Base-by-base conservation (phyloP, 2,797 vertebrate species). In the Lerista edwardsae region DNA sequence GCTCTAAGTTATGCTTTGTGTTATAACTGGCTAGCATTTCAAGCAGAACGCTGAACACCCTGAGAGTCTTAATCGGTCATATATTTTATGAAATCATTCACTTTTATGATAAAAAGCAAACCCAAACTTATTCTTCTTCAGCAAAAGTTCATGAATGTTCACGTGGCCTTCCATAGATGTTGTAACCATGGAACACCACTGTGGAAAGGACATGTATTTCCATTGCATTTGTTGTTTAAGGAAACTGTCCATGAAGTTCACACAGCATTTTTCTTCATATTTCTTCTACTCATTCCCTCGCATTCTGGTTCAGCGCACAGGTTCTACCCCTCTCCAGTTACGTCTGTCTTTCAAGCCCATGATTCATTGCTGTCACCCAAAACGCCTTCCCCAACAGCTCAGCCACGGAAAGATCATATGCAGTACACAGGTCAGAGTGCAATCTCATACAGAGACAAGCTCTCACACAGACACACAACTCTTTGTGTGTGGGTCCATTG, bases 51-150 rank as follows among this genome's bases (percentile, higher is more conserved):
- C 67, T 82, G 65, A 89, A 75, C 55, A 78, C 36, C 83, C 61
- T 57, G 71, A 89, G 92, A 90, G 82, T 65, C 88, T 87, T 89
- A 88, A 89, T 85, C 57, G 80, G 77, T 31, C 69, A 83, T 69
- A 12, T 87, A 61, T 72, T 75, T 80, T 81, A 73, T 82, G 86
- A 83, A 88, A 79, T 75, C 59, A 74, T 87, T 84, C 68, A 39
- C 39, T 65, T 44, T 87, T 81, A 29, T 14, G 61, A 69, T 90
- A 88, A 83, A 55, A 69, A 71, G 77, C 10, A 77, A 75, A 77
- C 34, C 15, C 34, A 61, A 55, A 36, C 23, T 65, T 44, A 67
- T 10, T 39, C 72, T 25, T 47, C 68, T 80, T 80, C 31, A 47
- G 15, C 59, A 73, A 27, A 23, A n/a, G 1, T 77, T 12, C 88